Conservation (phyloP, 2,113 vertebrate species). For the Myiozetetes cayanensis region DNA sequence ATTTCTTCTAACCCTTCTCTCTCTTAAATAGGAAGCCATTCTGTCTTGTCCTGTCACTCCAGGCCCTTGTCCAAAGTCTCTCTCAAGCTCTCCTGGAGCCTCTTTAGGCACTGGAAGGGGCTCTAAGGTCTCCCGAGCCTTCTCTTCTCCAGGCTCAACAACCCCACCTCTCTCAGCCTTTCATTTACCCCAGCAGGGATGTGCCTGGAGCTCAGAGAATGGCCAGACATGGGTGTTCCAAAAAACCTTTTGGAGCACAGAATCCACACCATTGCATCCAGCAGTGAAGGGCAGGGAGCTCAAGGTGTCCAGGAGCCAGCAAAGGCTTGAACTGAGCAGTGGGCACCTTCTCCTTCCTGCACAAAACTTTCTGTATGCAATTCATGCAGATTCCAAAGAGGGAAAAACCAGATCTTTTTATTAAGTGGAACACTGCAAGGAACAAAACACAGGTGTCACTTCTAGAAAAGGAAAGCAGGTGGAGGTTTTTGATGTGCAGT, state of each 20-base stretch:
- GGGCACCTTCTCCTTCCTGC: neutral
- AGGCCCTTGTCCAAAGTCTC: fast-evolving
- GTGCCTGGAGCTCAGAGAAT: neutral
- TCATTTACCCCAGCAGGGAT: neutral
- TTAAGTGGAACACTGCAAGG: neutral
- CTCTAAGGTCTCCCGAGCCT: neutral
- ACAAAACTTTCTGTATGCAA: neutral
- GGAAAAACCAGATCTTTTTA: neutral
- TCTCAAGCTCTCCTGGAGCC: neutral
- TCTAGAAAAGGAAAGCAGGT: neutral
- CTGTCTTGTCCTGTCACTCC: fast-evolving
- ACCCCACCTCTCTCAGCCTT: neutral
- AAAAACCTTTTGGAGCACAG: neutral
- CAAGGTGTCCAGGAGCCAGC: neutral
- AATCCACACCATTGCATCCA: fast-evolving
- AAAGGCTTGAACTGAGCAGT: neutral
- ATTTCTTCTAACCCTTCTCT: fast-evolving
- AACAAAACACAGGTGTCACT: neutral
- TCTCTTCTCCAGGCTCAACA: neutral
- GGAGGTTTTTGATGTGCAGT: neutral
- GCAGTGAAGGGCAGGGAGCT: neutral
- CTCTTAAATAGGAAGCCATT: neutral
- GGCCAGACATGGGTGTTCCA: neutral
- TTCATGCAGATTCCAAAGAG: neutral
- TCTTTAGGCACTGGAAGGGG: neutral